phyloP scores from a whole-genome alignment of 2,888 invertebrate genomes.

The Cosmorhoe ocellata region DNA sequence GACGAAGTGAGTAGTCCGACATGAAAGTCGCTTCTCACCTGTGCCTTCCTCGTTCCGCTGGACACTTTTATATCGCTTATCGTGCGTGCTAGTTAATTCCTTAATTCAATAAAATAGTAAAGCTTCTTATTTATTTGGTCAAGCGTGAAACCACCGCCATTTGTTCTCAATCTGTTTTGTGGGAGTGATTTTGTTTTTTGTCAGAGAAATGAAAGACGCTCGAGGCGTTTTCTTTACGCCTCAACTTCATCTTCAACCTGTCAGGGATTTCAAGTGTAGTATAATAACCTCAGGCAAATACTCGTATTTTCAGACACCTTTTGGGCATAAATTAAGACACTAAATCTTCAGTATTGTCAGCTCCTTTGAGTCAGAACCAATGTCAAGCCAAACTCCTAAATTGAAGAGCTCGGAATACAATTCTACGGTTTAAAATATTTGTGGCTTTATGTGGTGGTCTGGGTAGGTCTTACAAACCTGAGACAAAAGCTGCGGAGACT shows the following conservation, averaged over 20 bases:
- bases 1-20: constrained; percentile 83
- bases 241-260: constrained; percentile 8
- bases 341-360: too few species aligned
- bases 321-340: too few species aligned
- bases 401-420: too few species aligned
- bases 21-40: constrained; percentile 79
- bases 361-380: too few species aligned
- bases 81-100: constrained; percentile 78
- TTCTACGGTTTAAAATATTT: too few species aligned
- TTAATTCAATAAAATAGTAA: constrained; percentile 81
- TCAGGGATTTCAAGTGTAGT: too few species aligned
- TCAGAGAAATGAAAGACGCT: constrained; percentile 7
- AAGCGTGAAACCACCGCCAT: constrained; percentile 60
- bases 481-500: too few species aligned
- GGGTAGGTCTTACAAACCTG: too few species aligned
- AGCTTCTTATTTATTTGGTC: constrained; percentile 75
- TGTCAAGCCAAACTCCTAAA: too few species aligned
- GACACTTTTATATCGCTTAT: constrained; percentile 69
- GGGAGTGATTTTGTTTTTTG: constrained; percentile 39
- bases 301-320: too few species aligned
- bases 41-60: constrained; percentile 41
- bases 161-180: constrained; percentile 66
- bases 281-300: too few species aligned
- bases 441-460: too few species aligned
- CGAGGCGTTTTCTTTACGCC: constrained; percentile 10